Base-by-base conservation (phyloP, 2,797 vertebrate genomes). In the Dicrostonyx torquatus region DNA sequence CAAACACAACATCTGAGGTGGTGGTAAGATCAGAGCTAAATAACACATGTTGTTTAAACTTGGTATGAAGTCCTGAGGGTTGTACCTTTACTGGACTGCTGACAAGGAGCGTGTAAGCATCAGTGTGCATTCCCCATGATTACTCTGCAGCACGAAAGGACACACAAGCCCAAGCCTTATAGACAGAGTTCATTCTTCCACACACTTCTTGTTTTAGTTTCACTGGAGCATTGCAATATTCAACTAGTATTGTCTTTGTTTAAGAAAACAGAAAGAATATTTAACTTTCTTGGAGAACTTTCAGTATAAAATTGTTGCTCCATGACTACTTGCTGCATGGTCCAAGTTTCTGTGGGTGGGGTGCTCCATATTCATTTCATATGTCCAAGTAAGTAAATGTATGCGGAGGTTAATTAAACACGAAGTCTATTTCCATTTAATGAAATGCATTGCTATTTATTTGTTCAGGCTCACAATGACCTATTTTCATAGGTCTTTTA, bases 1-100 rank as follows among this genome's bases (percentile, higher is more conserved):
- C 98, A 98, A 98, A 97, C 97, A 97, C 95, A 96, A 98, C 91
- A 96, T 97, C 91, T 98, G 95, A 98, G 96, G 88, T 62, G 90
- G 91, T 92, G 79, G 95, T 94, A 94, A 97, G 94, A 96, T 94
- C 89, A 95, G 93, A 96, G 93, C 90, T 94, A 95, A 96, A 97
- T 94, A 97, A 93, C 96, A 97, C 26, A 40, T 97, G 97, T 40
- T 95, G 87, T 93, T 97, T 92, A 92, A 94, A 93, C 91, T 95
- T 72, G 72, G 50, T 83, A 78, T 91, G 83, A 94, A 94, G 68
- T 83, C 89, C 76, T 80, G 76, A 87, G 75, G 91, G 84, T 86
- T 89, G 6, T 91, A 78, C 94, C 92, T 97, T 91, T 94, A 95
- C 96, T 86, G 93, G 94, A 94, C 50, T 84, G 37, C 72, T 87